phyloP scores from a whole-genome alignment of 2,797 vertebrate species.

The Sebastes diploproa region DNA sequence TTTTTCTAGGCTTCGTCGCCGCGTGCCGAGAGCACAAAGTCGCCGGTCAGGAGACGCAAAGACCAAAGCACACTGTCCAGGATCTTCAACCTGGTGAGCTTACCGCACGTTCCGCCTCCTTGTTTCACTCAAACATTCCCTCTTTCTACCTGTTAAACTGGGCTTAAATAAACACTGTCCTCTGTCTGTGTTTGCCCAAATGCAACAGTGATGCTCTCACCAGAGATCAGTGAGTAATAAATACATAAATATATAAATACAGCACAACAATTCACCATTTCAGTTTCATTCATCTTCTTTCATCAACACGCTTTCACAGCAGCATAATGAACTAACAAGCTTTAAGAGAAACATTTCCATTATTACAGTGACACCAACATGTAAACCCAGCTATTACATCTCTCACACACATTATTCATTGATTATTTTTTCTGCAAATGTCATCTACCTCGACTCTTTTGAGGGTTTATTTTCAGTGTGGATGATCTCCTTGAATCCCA shows the following conservation, averaged over 20 bases:
- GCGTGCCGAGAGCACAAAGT: slow-evolving; percentile 79
- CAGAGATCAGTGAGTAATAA: slow-evolving; percentile 75
- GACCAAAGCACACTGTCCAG: slow-evolving; percentile 85
- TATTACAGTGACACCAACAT: not conserved
- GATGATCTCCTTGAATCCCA: slow-evolving; percentile 10
- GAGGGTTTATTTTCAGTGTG: slow-evolving; percentile 20
- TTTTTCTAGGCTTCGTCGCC: slow-evolving; percentile 76
- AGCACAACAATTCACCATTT: slow-evolving; percentile 7
- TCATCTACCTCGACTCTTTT: slow-evolving; percentile 35
- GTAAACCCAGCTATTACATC: slow-evolving; percentile 5
- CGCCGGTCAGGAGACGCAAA: slow-evolving; percentile 80
- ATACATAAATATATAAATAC: not conserved
- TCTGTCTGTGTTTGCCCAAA: slow-evolving; percentile 64
- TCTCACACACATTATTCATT: not conserved
- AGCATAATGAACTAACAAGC: slow-evolving; percentile 51
- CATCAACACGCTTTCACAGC: slow-evolving; percentile 12
- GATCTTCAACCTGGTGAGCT: slow-evolving; percentile 87
- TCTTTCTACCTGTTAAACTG: slow-evolving; percentile 1
- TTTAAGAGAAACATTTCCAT: slow-evolving; percentile 16
- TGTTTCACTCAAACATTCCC: not conserved
- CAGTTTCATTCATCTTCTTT: not conserved
- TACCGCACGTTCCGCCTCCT: not conserved
- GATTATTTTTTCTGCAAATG: not conserved
- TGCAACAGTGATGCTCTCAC: slow-evolving; percentile 72
- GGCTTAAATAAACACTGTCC: slow-evolving; percentile 21